phyloP scores from a whole-genome alignment of 2,888 invertebrate species.

The Sycophila texana region DNA sequence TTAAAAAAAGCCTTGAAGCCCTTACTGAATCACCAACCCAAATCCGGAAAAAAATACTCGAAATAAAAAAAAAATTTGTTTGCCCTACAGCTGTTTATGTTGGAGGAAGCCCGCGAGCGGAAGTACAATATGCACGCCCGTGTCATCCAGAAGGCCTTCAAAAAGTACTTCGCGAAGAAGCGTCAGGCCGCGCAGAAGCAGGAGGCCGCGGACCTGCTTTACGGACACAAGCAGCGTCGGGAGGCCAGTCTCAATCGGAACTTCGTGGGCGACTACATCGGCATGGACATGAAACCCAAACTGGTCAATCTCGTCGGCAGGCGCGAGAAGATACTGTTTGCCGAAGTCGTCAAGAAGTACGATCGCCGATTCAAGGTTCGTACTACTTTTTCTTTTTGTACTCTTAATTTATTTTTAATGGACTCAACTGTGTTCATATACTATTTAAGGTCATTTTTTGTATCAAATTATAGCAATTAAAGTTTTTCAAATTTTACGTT shows the following conservation, averaged over 20 bases:
- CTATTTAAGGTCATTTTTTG: too few species aligned
- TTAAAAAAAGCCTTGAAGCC: too few species aligned
- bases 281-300: constrained; percentile 80
- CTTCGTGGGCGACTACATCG: constrained; percentile 84
- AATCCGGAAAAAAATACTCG: too few species aligned
- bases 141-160: constrained; percentile 82
- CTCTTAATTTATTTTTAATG: too few species aligned
- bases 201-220: constrained; percentile 77
- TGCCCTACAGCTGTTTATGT: constrained; percentile 79
- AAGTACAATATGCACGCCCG: constrained; percentile 82
- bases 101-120: constrained; percentile 82
- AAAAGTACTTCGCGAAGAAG: constrained; percentile 80
- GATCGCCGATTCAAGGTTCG: constrained; percentile 81
- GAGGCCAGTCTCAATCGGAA: constrained; percentile 80
- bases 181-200: constrained; percentile 79
- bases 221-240: constrained; percentile 80
- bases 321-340: constrained; percentile 82
- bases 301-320: constrained; percentile 79
- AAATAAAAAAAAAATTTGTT: too few species aligned
- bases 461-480: too few species aligned
- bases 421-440: too few species aligned
- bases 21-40: too few species aligned
- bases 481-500: too few species aligned
- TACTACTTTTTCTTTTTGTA: background rate
- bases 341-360: constrained; percentile 81